phyloP scores from a whole-genome alignment of 2,888 invertebrate species.

The Tryphoninae sp. region DNA sequence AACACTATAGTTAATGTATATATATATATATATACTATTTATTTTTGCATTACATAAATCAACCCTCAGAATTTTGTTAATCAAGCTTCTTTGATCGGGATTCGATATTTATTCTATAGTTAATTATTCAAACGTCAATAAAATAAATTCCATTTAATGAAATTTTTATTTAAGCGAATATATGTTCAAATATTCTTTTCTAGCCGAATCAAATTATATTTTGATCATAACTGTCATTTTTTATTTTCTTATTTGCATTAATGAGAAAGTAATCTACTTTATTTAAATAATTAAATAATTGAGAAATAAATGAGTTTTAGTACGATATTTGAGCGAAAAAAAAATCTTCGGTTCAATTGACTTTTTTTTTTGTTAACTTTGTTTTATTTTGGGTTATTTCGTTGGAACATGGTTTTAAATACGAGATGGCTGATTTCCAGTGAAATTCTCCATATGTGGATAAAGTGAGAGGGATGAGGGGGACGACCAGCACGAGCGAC shows the following conservation, averaged over 20 bases:
- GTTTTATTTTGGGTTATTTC: background rate
- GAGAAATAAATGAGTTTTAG: too few species aligned
- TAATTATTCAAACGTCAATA: too few species aligned
- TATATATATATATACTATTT: background rate
- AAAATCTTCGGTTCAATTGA: background rate
- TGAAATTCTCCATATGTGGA: conserved; percentile 20
- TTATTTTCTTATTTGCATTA: background rate
- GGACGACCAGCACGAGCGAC: conserved; percentile 59
- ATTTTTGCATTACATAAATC: too few species aligned
- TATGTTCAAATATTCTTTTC: too few species aligned
- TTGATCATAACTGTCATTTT: background rate
- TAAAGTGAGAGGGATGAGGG: background rate
- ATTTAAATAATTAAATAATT: too few species aligned
- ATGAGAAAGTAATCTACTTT: background rate
- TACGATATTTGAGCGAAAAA: too few species aligned
- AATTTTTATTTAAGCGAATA: too few species aligned
- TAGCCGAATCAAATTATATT: too few species aligned
- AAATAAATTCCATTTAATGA: too few species aligned
- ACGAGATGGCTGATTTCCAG: conserved; percentile 13
- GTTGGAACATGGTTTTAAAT: background rate
- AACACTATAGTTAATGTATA: background rate
- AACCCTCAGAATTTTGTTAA: too few species aligned
- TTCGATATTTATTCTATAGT: too few species aligned
- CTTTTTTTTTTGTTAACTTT: background rate
- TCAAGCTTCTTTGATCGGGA: too few species aligned